Evolutionary conservation across 2,797 vertebrate genomes (phyloP).

Genomic region (Chromobotia macracanthus): DNA sequence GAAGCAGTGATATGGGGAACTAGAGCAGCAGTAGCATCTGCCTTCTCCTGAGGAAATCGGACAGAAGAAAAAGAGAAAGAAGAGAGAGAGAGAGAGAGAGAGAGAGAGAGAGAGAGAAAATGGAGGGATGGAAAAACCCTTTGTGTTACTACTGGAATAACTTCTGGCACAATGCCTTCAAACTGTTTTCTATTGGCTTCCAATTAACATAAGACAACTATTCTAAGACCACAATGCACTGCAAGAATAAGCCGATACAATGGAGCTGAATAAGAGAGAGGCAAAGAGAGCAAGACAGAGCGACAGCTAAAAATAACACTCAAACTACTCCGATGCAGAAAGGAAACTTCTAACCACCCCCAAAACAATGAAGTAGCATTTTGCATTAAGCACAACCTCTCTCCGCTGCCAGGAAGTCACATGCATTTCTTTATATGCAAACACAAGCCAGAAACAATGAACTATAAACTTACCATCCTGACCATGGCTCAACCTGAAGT

Average conservation of each 20-base stretch:
- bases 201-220: slow-evolving; percentile 26
- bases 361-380: slow-evolving; percentile 40
- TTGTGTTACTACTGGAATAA: slow-evolving; percentile 22
- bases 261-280: neutral
- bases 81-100: slow-evolving; percentile 31
- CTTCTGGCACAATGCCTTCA: slow-evolving; percentile 35
- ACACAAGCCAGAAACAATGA: slow-evolving; percentile 52
- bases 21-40: slow-evolving; percentile 40
- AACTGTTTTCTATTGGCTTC: slow-evolving; percentile 22
- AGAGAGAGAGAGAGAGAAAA: neutral
- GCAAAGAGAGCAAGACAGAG: neutral
- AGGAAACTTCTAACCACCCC: slow-evolving; percentile 22
- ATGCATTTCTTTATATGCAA: slow-evolving; percentile 4
- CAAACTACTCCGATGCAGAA: slow-evolving; percentile 11
- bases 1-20: slow-evolving; percentile 58
- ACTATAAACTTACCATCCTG: slow-evolving; percentile 78
- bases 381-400: slow-evolving; percentile 17
- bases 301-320: slow-evolving; percentile 21
- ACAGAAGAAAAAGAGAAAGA: neutral
- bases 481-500: slow-evolving; percentile 40
- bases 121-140: neutral
- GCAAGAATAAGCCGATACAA: slow-evolving; percentile 33
- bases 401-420: slow-evolving; percentile 37
- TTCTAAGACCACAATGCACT: slow-evolving; percentile 17
- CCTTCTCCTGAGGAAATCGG: slow-evolving; percentile 17